These are phyloP conservation scores for Myiotriccus ornatus DNA, from an alignment of 2,797 vertebrate species.

Conservation along the genomic window DNA sequence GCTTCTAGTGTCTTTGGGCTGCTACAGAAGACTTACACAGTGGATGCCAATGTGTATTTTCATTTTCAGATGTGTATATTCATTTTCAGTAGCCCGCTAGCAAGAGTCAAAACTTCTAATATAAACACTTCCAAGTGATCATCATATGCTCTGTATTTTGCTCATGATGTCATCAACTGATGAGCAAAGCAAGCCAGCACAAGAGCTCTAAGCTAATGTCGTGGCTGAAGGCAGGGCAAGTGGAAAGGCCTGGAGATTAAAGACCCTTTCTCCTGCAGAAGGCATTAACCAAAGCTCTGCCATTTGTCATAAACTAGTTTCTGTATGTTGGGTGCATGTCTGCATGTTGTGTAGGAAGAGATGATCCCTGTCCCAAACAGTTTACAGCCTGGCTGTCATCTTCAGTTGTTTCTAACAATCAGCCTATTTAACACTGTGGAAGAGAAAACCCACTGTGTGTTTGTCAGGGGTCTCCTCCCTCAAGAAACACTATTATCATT, in stretches of 20 bases:
- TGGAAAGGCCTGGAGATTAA: not conserved
- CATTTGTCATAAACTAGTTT: not conserved
- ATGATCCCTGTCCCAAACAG: not conserved
- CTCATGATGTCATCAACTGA: not conserved
- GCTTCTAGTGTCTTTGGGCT: not conserved
- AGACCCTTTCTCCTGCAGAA: not conserved
- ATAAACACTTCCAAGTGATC: not conserved
- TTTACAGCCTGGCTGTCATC: not conserved
- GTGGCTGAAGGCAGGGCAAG: not conserved
- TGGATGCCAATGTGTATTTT: not conserved
- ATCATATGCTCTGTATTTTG: not conserved
- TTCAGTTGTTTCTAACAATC: not conserved
- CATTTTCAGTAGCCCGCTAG: not conserved
- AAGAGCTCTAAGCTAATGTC: not conserved
- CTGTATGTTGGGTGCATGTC: not conserved
- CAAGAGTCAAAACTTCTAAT: not conserved
- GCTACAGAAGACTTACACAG: not conserved
- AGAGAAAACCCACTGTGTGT: not conserved
- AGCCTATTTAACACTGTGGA: not conserved
- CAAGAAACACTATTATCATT: not conserved
- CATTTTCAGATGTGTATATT: not conserved
- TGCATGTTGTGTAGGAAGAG: not conserved
- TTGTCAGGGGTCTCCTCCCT: not conserved
- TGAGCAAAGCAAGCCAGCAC: not conserved
- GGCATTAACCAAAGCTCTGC: not conserved